Evolutionary conservation across 2,888 invertebrate species (phyloP), one percentile per base, ranked within the genome.

Genomic region (Cheilosia vulpina): DNA sequence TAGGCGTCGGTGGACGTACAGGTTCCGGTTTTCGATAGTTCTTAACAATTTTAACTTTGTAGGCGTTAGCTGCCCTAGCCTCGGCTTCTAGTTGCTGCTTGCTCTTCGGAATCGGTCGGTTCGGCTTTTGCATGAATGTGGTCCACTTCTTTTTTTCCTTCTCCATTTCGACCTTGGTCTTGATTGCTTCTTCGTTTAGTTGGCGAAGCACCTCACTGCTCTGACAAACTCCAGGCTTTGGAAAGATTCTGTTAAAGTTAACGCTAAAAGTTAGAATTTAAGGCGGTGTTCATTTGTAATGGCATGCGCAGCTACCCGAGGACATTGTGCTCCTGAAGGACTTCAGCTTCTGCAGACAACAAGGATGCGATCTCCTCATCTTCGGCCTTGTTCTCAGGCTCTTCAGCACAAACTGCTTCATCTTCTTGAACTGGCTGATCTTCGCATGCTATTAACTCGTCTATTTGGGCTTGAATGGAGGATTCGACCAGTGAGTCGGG

Each of bases 101-200:
- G 73, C 90, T 91, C 82, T 91, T 92, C 7, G 96, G 96, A 87
- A 94, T 93, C 0, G 96, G 95, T 21, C 96, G 93, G 88, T 94
- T 93, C 0, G 96, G 96, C 88, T 95, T 96, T 90, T 96, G 95
- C 83, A 97, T 90, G 89, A 96, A 97, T 38, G 96, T 96, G 4
- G 96, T 96, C 93, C 95, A 95, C 88, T 94, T 94, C 88, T 94
- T 94, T 87, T 94, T 93, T 47, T 94, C 93, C 87, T 93, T 93
- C 71, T 93, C 93, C 81, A 93, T 92, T 87, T 94, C 93, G 19
- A 92, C 93, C 87, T 92, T 93, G 3, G 93, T 92, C 88, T 93
- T 93, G 78, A 91, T 88, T 43, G 93, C 90, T 87, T 94, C 94
- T 58, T 94, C 94, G 87, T 95, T 94, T 31, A 95, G 90, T 0